Conservation (phyloP, 2,113 vertebrate species). For the Loxodonta africana region DNA sequence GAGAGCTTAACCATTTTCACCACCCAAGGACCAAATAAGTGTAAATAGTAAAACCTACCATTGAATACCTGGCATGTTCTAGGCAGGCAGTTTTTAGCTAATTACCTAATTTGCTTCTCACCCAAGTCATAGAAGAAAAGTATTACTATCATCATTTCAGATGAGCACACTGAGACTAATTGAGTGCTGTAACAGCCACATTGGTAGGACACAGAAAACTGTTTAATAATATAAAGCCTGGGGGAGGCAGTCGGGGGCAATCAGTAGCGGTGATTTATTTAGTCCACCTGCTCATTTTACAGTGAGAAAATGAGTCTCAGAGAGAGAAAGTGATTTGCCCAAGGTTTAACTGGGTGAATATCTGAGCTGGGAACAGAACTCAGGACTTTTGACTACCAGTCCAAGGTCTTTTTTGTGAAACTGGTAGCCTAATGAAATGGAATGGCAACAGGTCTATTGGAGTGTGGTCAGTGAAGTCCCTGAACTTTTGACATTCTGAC, state of each 20-base stretch:
- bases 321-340: background rate
- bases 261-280: slow-evolving; percentile 10
- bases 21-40: background rate
- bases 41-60: background rate
- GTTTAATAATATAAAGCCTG: background rate
- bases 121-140: background rate
- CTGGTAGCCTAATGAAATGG: fast-evolving
- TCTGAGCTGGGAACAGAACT: background rate
- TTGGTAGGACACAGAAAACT: background rate
- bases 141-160: background rate
- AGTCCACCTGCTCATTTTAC: background rate
- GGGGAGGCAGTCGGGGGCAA: background rate
- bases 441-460: background rate
- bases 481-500: background rate
- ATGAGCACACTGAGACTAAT: background rate
- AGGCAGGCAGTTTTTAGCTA: slow-evolving; percentile 14
- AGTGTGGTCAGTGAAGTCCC: background rate
- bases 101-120: background rate
- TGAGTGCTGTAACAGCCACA: slow-evolving; percentile 7
- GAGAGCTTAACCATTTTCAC: background rate
- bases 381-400: background rate
- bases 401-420: background rate
- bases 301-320: background rate
- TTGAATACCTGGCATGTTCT: background rate
- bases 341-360: background rate